These are phyloP conservation scores for Periphyllus acericola DNA, from an alignment of 2,888 invertebrate species.

Conservation along the genomic window DNA sequence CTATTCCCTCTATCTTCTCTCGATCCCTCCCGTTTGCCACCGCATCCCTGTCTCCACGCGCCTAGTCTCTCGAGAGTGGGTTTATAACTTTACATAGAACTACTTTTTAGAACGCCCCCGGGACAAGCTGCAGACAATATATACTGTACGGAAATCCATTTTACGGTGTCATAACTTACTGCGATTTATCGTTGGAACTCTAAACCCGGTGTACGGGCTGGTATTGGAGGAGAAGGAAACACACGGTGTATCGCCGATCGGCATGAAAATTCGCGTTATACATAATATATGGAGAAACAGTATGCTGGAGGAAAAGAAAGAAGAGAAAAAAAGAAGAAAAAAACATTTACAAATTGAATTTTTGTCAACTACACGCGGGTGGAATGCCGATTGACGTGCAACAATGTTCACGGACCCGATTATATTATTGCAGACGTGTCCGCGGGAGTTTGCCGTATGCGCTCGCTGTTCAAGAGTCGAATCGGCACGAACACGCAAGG, in stretches of 20 bases:
- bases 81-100: conserved; percentile 29
- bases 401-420: too few relatives aligned
- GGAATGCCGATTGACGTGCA: too few relatives aligned
- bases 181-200: conserved; percentile 30
- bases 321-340: background rate
- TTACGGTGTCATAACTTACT: conserved; percentile 35
- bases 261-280: background rate
- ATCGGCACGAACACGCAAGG: too few relatives aligned
- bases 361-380: background rate
- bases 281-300: background rate
- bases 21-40: too few relatives aligned
- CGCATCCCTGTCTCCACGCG: background rate
- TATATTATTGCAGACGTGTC: too few relatives aligned
- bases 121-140: conserved; percentile 18
- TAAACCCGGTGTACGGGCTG: background rate
- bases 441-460: too few relatives aligned
- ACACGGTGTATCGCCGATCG: background rate
- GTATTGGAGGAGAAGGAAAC: background rate
- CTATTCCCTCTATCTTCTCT: too few relatives aligned
- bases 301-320: background rate
- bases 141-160: conserved; percentile 22
- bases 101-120: conserved; percentile 35
- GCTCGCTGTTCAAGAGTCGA: too few relatives aligned
- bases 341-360: background rate
- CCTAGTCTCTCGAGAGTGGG: background rate